phyloP scores from a whole-genome alignment of 2,888 invertebrate genomes.

The Cosmia trapezina region DNA sequence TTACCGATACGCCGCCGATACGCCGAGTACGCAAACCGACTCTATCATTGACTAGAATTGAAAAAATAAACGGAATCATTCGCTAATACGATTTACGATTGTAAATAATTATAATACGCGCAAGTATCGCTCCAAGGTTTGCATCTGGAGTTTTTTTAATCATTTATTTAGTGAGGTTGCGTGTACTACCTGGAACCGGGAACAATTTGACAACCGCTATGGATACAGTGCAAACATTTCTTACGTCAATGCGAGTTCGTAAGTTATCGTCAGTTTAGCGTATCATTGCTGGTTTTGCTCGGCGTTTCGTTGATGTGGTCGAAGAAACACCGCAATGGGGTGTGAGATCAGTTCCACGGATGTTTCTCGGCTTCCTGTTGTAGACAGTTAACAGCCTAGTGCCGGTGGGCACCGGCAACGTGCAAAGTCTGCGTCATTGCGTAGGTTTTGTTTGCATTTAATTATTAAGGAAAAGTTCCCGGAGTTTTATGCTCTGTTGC shows the following conservation, averaged over 20 bases:
- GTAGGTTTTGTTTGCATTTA: conserved; percentile 60
- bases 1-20: conserved; percentile 70
- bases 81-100: conserved; percentile 81
- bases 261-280: conserved; percentile 29
- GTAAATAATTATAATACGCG: conserved; percentile 82
- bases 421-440: conserved; percentile 59
- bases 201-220: conserved; percentile 61
- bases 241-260: conserved; percentile 17
- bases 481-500: conserved; percentile 31
- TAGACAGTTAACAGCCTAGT: conserved; percentile 43
- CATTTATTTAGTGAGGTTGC: conserved; percentile 63
- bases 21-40: conserved; percentile 66
- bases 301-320: conserved; percentile 22
- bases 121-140: conserved; percentile 70
- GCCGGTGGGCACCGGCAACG: conserved; percentile 48
- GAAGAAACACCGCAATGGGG: conserved; percentile 52
- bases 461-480: conserved; percentile 49
- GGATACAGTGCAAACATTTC: conserved; percentile 52
- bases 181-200: conserved; percentile 41
- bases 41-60: conserved; percentile 77
- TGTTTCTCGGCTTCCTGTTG: conserved; percentile 27
- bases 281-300: conserved; percentile 29
- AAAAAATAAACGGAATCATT: conserved; percentile 82
- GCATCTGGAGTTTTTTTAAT: conserved; percentile 67
- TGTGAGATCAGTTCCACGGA: conserved; percentile 26